phyloP scores from a whole-genome alignment of 2,113 vertebrate genomes.

The Numida meleagris region DNA sequence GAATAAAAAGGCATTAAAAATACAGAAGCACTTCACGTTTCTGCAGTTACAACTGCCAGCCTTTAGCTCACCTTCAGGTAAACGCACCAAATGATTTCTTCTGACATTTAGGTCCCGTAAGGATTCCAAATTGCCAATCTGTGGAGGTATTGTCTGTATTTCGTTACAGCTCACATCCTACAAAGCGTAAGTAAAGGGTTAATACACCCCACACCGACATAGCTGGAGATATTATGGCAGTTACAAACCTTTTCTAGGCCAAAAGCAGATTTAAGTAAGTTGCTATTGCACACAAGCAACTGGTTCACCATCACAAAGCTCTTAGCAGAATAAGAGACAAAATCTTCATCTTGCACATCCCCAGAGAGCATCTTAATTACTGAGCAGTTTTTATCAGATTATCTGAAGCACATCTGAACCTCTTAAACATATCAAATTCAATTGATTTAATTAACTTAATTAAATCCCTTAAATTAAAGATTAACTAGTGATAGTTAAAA shows the following conservation, averaged over 20 bases:
- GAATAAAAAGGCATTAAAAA: not conserved
- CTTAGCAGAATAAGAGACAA: not conserved
- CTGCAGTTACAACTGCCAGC: not conserved
- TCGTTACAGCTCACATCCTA: conserved; percentile 99
- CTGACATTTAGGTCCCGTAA: conserved; percentile 93
- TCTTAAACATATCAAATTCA: not conserved
- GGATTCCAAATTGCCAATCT: conserved; percentile 89
- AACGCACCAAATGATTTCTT: conserved; percentile 90
- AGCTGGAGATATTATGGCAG: not conserved
- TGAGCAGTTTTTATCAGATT: not conserved
- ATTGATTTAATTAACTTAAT: not conserved
- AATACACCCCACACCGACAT: not conserved
- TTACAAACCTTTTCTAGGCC: not conserved
- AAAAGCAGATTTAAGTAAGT: not conserved
- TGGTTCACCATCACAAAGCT: not conserved
- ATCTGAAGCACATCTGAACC: not conserved
- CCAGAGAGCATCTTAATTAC: not conserved
- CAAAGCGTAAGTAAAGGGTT: conserved; percentile 32
- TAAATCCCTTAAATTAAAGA: not conserved
- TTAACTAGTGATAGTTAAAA: not conserved
- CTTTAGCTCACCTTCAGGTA: conserved; percentile 88
- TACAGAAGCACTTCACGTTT: not conserved
- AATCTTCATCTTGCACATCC: not conserved
- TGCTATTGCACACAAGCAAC: not conserved
- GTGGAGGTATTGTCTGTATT: conserved; percentile 93